These are phyloP conservation scores for Drosophila pseudoobscura DNA, from an alignment of 1,140 invertebrate species.

Conservation along the genomic window DNA sequence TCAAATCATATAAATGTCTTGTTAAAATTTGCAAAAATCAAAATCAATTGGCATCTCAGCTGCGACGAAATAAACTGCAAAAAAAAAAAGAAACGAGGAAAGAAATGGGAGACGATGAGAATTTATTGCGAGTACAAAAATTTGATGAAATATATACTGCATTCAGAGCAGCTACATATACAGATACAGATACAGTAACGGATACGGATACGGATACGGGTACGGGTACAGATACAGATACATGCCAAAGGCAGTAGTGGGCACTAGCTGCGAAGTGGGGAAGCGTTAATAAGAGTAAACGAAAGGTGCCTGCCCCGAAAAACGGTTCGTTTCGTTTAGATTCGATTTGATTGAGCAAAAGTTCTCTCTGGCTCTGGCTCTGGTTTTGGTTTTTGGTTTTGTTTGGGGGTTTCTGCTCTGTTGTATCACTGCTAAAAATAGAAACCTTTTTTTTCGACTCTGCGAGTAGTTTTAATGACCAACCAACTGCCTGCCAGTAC, in stretches of 20 bases:
- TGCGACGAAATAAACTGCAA: conserved; percentile 59
- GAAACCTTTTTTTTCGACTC: conserved; percentile 59
- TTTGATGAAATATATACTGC: not conserved
- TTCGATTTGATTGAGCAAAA: conserved; percentile 12
- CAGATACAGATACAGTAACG: too few species aligned
- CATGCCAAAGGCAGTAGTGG: not conserved
- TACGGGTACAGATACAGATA: not conserved
- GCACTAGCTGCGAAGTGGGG: conserved; percentile 35
- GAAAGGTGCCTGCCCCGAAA: conserved; percentile 28
- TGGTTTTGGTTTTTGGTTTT: conserved; percentile 44
- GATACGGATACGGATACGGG: too few species aligned
- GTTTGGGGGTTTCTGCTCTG: conserved; percentile 39
- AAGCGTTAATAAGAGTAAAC: conserved; percentile 67
- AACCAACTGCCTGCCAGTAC: conserved; percentile 49
- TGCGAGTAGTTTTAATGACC: conserved; percentile 60
- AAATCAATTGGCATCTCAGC: conserved; percentile 73
- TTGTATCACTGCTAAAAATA: conserved; percentile 77
- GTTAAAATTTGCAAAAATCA: conserved; percentile 69
- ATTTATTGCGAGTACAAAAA: not conserved
- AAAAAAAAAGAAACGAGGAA: conserved; percentile 9
- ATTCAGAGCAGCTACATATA: too few species aligned
- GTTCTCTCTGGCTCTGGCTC: conserved; percentile 17
- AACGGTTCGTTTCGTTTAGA: conserved; percentile 19
- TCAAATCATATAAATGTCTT: conserved; percentile 59
- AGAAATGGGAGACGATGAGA: conserved; percentile 8